phyloP scores from a whole-genome alignment of 2,888 invertebrate genomes.

The Blastobasis lacticolella region DNA sequence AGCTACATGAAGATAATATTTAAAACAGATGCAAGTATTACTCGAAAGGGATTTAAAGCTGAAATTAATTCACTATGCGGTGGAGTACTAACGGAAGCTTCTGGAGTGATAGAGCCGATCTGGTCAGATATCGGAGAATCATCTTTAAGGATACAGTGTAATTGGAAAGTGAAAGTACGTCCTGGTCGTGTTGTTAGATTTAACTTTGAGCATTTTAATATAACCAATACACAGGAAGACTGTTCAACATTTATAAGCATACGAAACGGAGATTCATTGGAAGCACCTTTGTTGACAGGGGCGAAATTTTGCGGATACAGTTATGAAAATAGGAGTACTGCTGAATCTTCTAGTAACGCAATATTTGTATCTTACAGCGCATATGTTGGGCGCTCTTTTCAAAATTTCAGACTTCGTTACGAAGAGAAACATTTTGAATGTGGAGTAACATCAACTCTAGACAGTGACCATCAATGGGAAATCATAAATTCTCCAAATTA shows the following conservation, averaged over 20 bases:
- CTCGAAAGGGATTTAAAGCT: conserved; percentile 80
- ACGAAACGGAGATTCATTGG: conserved; percentile 81
- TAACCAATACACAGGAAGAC: conserved; percentile 56
- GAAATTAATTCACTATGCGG: conserved; percentile 79
- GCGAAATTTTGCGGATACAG: conserved; percentile 82
- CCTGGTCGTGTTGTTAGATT: conserved; percentile 82
- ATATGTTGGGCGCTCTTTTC: conserved; percentile 15
- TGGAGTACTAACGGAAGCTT: conserved; percentile 72
- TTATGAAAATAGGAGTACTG: conserved; percentile 41
- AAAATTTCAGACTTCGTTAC: conserved; percentile 65
- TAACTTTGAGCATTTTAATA: conserved; percentile 74
- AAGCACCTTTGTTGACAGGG: conserved; percentile 81
- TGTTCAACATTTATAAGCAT: conserved; percentile 67
- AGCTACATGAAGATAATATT: conserved; percentile 81
- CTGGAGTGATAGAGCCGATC: conserved; percentile 66
- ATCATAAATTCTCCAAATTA: conserved; percentile 85
- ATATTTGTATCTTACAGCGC: conserved; percentile 36
- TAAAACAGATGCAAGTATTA: conserved; percentile 74
- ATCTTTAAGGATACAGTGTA: conserved; percentile 59
- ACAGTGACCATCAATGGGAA: conserved; percentile 54
- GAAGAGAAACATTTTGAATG: conserved; percentile 79
- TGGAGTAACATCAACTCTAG: conserved; percentile 78
- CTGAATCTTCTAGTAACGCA: conserved; percentile 78
- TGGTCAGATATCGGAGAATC: conserved; percentile 24
- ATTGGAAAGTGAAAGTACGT: conserved; percentile 83